Evolutionary conservation across 2,113 vertebrate genomes (phyloP), one percentile per base, ranked within the genome.

Genomic region (Xenopus laevis): DNA sequence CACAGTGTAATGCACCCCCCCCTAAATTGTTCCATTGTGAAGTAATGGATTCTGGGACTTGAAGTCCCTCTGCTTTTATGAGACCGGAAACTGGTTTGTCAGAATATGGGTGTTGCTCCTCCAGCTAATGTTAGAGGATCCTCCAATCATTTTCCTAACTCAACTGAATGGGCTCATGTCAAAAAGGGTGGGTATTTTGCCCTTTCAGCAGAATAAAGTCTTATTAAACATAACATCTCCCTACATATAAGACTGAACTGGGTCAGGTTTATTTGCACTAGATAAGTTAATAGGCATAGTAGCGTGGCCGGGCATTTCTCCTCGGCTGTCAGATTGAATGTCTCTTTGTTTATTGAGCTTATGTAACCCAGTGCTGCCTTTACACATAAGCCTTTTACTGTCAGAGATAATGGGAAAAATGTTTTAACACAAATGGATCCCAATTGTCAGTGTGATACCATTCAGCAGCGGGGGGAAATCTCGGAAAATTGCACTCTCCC

Each of bases 331-430:
- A 55, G 15, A 55, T 55, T 55, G 13, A 17, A 23, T 67, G 45
- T 62, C 40, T 71, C 57, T 23, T 45, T 47, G 23, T 71, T 50
- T 62, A 71, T 20, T n/a, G 17, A 8, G 45, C 59, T 64, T 15
- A 30, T 72, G 60, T 72, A 72, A 72, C 46, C 33, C 11, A 40
- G 7, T 15, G 59, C 58, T 50, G 23, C 71, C 30, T 62, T 64
- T 30, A 65, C 50, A 21, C 71, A 52, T 64, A 18, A 23, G 61
- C 23, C 71, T 52, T 64, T 72, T 64, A 64, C 71, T 57, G 61
- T 65, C 46, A 55, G 47, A 30, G 50, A 50, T 65, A 72, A 72
- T 65, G 47, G 61, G 17, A 9, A 65, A 53, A 63, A 65, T 52
- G 63, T 57, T 21, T 17, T 27, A 57, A 44, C 71, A 17, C 23